Evolutionary conservation across 2,888 invertebrate species (phyloP).

Genomic region (Blastobasis lacticolella): DNA sequence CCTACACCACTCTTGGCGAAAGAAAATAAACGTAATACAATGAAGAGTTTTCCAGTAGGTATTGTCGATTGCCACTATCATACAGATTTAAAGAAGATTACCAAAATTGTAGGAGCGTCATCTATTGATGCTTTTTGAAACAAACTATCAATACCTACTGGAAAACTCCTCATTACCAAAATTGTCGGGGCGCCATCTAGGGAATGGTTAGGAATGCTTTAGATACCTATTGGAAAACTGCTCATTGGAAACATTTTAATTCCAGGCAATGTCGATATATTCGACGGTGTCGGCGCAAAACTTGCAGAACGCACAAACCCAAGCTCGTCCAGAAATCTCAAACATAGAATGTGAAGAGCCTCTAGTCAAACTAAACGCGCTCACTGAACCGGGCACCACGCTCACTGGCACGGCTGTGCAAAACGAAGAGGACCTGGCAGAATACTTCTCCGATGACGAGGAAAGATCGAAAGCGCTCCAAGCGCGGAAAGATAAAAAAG

Average conservation of each 20-base stretch:
- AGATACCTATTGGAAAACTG: no score
- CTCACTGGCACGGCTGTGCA: slow-evolving; percentile 45
- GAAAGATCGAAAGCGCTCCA: slow-evolving; percentile 58
- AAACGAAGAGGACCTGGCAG: slow-evolving; percentile 48
- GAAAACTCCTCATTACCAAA: no score
- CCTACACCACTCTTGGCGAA: no score
- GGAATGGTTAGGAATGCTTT: no score
- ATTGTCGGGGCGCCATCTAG: no score
- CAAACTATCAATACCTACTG: no score
- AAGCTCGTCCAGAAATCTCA: slow-evolving; percentile 29
- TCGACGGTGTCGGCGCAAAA: slow-evolving; percentile 67
- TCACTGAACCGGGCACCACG: slow-evolving; percentile 49
- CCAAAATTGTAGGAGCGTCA: no score
- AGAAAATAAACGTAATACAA: no score
- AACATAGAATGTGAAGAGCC: slow-evolving; percentile 40
- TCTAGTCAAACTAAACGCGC: slow-evolving; percentile 42
- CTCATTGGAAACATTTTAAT: slow-evolving; percentile 9
- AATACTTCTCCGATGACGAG: slow-evolving; percentile 70
- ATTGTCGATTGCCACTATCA: no score
- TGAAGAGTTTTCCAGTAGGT: no score
- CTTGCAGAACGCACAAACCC: slow-evolving; percentile 19
- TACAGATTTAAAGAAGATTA: no score
- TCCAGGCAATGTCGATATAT: slow-evolving; percentile 78
- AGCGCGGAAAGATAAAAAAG: slow-evolving; percentile 49
- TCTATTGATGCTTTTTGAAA: no score